phyloP scores from a whole-genome alignment of 2,797 vertebrate species.

The Lemur catta region DNA sequence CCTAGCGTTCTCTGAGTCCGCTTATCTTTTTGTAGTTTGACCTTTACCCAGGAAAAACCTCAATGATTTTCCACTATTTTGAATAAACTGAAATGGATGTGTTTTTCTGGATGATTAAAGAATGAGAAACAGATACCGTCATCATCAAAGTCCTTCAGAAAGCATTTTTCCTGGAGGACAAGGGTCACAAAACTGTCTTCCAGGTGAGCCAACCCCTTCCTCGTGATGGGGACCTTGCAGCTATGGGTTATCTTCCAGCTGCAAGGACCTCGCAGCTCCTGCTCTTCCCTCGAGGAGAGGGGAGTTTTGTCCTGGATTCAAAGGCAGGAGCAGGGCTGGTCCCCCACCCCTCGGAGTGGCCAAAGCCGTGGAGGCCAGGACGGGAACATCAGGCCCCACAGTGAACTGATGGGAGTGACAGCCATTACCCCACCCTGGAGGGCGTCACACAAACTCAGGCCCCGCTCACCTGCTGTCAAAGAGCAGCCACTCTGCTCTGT shows the following conservation, averaged over 20 bases:
- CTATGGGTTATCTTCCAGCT: neutral
- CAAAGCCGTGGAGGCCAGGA: neutral
- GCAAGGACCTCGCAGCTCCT: conserved; percentile 34
- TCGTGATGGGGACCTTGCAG: neutral
- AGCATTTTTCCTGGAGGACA: conserved; percentile 11
- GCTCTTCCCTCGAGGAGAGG: neutral
- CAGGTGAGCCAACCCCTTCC: neutral
- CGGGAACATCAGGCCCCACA: neutral
- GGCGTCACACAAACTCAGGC: neutral
- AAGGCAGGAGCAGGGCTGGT: neutral
- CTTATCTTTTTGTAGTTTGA: conserved; percentile 74
- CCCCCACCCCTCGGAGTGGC: neutral
- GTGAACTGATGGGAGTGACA: neutral
- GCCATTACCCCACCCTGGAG: neutral
- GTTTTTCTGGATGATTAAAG: conserved; percentile 68
- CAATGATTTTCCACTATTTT: conserved; percentile 64
- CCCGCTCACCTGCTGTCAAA: neutral
- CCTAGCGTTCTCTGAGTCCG: conserved; percentile 57
- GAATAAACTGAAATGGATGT: conserved; percentile 68
- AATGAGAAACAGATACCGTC: neutral
- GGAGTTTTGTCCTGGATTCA: neutral
- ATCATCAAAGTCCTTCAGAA: neutral
- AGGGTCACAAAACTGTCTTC: neutral
- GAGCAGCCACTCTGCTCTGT: neutral
- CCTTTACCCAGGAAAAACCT: conserved; percentile 70